phyloP scores from a whole-genome alignment of 2,888 invertebrate species.

The Hedya salicella region DNA sequence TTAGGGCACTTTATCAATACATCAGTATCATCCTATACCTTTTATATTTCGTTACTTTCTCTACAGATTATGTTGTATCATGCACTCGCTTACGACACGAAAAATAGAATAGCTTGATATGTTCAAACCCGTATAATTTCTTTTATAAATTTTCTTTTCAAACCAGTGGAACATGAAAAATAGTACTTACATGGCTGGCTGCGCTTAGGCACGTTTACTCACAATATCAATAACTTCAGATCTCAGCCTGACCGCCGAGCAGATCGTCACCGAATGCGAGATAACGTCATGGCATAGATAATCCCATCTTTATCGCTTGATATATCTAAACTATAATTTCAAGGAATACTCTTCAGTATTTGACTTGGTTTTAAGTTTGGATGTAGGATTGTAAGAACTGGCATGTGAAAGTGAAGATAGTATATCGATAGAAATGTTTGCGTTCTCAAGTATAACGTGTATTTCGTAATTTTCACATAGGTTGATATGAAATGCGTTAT shows the following conservation, averaged over 20 bases:
- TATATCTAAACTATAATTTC: slow-evolving; percentile 1
- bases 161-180: background rate
- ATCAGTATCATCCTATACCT: too few species aligned
- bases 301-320: slow-evolving; percentile 19
- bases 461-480: slow-evolving; percentile 2
- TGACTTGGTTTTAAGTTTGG: background rate
- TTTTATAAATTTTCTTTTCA: too few species aligned
- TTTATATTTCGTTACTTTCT: too few species aligned
- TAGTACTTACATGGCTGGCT: slow-evolving; percentile 52
- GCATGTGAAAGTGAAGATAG: slow-evolving; percentile 39
- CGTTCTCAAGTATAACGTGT: slow-evolving; percentile 9
- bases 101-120: too few species aligned
- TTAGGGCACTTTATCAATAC: too few species aligned
- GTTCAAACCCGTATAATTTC: too few species aligned
- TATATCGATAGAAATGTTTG: slow-evolving; percentile 31
- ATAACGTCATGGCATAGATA: slow-evolving; percentile 33
- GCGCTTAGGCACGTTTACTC: slow-evolving; percentile 42
- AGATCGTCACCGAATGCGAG: slow-evolving; percentile 5
- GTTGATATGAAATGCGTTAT: background rate
- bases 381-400: background rate
- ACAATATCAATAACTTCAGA: slow-evolving; percentile 19
- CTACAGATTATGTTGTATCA: too few species aligned
- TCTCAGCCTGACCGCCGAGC: slow-evolving; percentile 9
- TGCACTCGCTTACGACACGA: too few species aligned
- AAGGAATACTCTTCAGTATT: background rate